These are phyloP conservation scores for Tipula helvola DNA, from an alignment of 2,888 invertebrate species.

Conservation along the genomic window DNA sequence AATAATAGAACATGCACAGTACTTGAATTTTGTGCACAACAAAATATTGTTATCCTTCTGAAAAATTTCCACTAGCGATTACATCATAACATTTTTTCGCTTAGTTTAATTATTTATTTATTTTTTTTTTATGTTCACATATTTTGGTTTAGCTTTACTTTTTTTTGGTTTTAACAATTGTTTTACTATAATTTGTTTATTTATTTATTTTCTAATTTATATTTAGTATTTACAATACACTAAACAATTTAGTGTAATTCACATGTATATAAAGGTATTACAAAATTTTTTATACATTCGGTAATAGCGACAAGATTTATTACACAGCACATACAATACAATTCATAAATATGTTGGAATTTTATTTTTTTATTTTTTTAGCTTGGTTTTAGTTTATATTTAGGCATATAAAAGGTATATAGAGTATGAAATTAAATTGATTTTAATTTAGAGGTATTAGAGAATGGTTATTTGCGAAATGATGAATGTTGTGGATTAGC, in stretches of 20 bases:
- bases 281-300: background rate
- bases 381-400: background rate
- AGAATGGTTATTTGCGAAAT: background rate
- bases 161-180: background rate
- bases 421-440: background rate
- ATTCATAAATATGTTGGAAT: background rate
- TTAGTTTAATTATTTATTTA: background rate
- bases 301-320: constrained; percentile 4
- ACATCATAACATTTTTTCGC: background rate
- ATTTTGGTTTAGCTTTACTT: background rate
- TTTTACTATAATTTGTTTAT: background rate
- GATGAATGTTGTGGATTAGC: background rate
- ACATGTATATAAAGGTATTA: background rate
- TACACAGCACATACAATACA: background rate
- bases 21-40: background rate
- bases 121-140: background rate
- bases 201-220: background rate
- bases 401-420: background rate
- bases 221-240: background rate
- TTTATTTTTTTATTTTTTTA: background rate
- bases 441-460: constrained; percentile 4
- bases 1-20: background rate
- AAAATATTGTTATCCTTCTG: background rate
- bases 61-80: background rate
- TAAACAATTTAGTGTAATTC: background rate